Conservation (phyloP, 2,797 vertebrate genomes). For the Sebastes minor region DNA sequence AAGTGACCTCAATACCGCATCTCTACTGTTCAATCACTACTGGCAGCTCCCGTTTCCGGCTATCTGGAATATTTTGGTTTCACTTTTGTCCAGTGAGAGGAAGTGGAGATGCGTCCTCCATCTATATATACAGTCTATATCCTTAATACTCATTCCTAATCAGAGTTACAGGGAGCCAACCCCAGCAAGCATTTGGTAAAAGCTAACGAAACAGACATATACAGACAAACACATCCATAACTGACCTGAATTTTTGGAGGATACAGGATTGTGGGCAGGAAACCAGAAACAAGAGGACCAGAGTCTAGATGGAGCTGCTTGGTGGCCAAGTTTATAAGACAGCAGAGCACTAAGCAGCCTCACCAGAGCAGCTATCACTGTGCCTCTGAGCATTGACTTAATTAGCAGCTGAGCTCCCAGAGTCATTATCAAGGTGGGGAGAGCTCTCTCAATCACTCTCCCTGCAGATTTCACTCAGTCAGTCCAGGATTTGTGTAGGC, state of each 20-base stretch:
- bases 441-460: constrained; percentile 13
- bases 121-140: not conserved
- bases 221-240: not conserved
- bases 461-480: constrained; percentile 24
- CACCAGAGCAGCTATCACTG: constrained; percentile 10
- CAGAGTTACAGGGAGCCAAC: not conserved
- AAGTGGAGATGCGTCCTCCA: too few relatives aligned
- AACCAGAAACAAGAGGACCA: not conserved
- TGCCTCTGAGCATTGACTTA: constrained; percentile 40
- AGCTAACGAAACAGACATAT: not conserved
- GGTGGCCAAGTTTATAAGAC: constrained; percentile 9
- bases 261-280: not conserved
- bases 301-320: not conserved
- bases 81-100: too few relatives aligned
- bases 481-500: constrained; percentile 12
- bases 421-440: constrained; percentile 45
- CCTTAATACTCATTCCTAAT: not conserved
- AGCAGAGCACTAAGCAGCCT: constrained; percentile 28
- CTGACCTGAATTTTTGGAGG: not conserved
- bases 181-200: not conserved
- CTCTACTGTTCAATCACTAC: too few relatives aligned
- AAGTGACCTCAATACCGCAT: too few relatives aligned
- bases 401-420: constrained; percentile 50
- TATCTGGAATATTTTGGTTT: too few relatives aligned
- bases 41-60: too few relatives aligned